A percentile compares a stretch with the other conserved stretches of the same genome.
Conservation (phyloP, 1,140 invertebrate species). For the Cylas formicarius region DNA sequence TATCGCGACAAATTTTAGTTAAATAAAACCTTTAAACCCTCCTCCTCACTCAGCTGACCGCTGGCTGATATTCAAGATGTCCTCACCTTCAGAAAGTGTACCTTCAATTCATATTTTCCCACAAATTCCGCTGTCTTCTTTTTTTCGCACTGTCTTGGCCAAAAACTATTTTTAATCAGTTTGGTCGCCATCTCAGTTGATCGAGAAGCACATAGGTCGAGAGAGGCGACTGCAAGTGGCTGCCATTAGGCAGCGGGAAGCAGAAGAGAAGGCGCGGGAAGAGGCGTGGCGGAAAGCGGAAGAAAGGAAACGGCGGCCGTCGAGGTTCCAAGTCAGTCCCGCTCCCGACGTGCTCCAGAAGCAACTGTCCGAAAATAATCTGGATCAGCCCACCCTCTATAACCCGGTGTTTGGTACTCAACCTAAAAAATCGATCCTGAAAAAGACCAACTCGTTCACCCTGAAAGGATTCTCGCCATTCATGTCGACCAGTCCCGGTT, state of each 20-base stretch:
- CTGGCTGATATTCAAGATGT: too few species aligned
- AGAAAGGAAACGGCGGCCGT: constrained; percentile 51
- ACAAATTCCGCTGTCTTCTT: too few species aligned
- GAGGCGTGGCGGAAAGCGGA: constrained; percentile 49
- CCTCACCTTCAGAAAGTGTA: too few species aligned
- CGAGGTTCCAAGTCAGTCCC: constrained; percentile 65
- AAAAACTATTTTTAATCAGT: too few species aligned
- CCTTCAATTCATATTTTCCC: too few species aligned
- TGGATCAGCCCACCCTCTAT: constrained; percentile 42
- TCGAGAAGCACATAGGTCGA: constrained; percentile 79
- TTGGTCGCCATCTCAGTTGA: too few species aligned
- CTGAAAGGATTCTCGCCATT: constrained; percentile 62
- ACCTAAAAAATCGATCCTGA: constrained; percentile 82
- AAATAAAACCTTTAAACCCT: too few species aligned
- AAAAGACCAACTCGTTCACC: constrained; percentile 87
- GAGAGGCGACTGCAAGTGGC: constrained; percentile 71
- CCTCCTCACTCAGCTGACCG: too few species aligned
- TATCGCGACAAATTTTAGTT: too few species aligned
- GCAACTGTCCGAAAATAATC: constrained; percentile 35
- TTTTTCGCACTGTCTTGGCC: too few species aligned
- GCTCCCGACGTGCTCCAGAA: constrained; percentile 53
- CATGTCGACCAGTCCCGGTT: constrained; percentile 56
- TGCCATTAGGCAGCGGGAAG: constrained; percentile 58
- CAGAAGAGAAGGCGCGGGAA: constrained; percentile 53
- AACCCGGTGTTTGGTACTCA: constrained; percentile 53